Percentiles rank a stretch among this genome's conserved stretches.
Evolutionary conservation across 2,113 vertebrate species (phyloP).

Genomic region (Hippocampus mohnikei): DNA sequence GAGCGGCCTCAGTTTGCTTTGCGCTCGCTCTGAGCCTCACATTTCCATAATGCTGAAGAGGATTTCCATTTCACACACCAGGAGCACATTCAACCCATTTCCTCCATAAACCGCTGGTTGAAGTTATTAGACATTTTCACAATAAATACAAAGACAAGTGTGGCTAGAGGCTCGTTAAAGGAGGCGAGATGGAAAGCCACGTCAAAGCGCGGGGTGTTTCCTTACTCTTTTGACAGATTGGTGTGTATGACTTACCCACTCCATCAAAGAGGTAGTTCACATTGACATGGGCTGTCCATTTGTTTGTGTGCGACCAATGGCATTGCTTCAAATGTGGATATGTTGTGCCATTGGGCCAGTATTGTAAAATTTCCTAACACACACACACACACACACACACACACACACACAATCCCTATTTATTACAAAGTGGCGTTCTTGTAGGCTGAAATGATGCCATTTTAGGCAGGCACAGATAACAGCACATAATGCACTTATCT

Average conservation of each 20-base stretch:
- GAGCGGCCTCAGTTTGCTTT: constrained; percentile 69
- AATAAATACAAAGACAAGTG: constrained; percentile 67
- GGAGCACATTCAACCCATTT: constrained; percentile 63
- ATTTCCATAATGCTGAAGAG: constrained; percentile 66
- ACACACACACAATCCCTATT: background rate
- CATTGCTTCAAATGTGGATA: background rate
- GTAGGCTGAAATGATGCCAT: too few relatives aligned
- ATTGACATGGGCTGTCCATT: background rate
- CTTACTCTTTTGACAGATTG: background rate
- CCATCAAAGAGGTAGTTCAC: background rate
- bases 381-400: too few relatives aligned
- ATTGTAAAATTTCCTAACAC: background rate
- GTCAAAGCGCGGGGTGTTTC: constrained; percentile 30
- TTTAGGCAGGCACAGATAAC: too few relatives aligned
- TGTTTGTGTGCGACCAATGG: background rate
- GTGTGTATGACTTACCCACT: background rate
- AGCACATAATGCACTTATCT: too few relatives aligned
- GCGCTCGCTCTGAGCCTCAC: constrained; percentile 51
- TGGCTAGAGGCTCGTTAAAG: constrained; percentile 41
- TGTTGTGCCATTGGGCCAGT: background rate
- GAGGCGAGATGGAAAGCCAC: constrained; percentile 41
- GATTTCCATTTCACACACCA: constrained; percentile 67
- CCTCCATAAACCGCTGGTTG: constrained; percentile 61
- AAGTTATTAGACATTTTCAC: constrained; percentile 69
- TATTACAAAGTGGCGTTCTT: background rate